Conservation (phyloP, 2,797 vertebrate species). For the Urocyon cinereoargenteus region DNA sequence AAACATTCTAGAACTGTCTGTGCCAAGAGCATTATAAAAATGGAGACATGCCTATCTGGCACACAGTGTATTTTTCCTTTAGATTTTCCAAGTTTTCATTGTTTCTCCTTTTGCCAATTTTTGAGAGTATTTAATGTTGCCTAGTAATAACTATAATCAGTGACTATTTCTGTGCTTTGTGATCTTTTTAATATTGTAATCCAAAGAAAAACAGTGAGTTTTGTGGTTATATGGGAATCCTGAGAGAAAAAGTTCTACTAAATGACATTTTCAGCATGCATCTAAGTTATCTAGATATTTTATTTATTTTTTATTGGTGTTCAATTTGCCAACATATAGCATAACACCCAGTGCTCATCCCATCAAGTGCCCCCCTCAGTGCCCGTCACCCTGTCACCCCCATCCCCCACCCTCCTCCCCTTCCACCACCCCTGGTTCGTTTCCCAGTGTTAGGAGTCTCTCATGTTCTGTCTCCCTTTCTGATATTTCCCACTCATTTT, state of each 20-base stretch:
- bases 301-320: too few relatives aligned
- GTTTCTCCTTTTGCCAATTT: constrained; percentile 46
- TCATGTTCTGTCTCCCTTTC: too few relatives aligned
- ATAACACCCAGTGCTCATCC: too few relatives aligned
- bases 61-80: neutral
- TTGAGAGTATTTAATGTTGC: constrained; percentile 55
- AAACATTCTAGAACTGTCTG: constrained; percentile 48
- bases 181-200: constrained; percentile 49
- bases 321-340: too few relatives aligned
- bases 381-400: too few relatives aligned
- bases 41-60: constrained; percentile 12
- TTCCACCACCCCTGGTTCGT: too few relatives aligned
- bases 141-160: constrained; percentile 63
- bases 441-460: too few relatives aligned
- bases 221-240: constrained; percentile 29
- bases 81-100: constrained; percentile 51
- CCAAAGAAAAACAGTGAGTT: constrained; percentile 54
- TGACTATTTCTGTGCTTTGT: constrained; percentile 41
- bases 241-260: constrained; percentile 44
- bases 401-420: too few relatives aligned
- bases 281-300: neutral
- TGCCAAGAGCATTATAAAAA: constrained; percentile 58
- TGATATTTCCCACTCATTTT: too few relatives aligned
- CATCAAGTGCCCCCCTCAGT: too few relatives aligned
- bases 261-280: constrained; percentile 61